Percentiles rank a stretch among this genome's conserved stretches.
These are phyloP conservation scores for Trichacis sp. DNA, from an alignment of 2,888 invertebrate species.

Conservation along the genomic window DNA sequence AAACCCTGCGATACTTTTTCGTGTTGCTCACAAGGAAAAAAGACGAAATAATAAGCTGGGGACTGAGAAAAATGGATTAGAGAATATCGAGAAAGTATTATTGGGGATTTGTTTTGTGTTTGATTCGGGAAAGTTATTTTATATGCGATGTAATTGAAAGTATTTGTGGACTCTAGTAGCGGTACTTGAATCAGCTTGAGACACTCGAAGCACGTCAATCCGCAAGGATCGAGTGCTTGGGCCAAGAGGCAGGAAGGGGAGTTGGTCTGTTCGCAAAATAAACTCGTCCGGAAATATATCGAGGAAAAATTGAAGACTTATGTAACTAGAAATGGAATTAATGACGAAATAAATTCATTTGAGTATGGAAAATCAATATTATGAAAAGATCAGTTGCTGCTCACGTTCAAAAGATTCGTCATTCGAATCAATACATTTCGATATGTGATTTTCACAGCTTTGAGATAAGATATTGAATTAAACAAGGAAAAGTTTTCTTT, in stretches of 20 bases:
- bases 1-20: neutral
- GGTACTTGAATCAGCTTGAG: conserved; percentile 33
- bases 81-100: neutral
- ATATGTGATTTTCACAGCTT: no score
- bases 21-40: neutral
- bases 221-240: conserved; percentile 35
- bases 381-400: no score
- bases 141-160: conserved; percentile 30
- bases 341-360: no score
- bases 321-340: no score
- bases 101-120: no score
- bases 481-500: no score
- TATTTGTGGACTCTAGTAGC: conserved; percentile 34
- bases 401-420: no score
- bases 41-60: no score
- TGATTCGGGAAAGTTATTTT: conserved; percentile 7
- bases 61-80: neutral
- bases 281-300: conserved; percentile 35
- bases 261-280: conserved; percentile 35
- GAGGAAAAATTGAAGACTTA: conserved; percentile 18
- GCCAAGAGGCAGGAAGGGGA: conserved; percentile 21
- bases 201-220: conserved; percentile 41
- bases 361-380: no score
- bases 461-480: no score
- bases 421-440: no score